These are phyloP conservation scores for Moxostoma hubbsi DNA, from an alignment of 2,797 vertebrate genomes.

Conservation along the genomic window DNA sequence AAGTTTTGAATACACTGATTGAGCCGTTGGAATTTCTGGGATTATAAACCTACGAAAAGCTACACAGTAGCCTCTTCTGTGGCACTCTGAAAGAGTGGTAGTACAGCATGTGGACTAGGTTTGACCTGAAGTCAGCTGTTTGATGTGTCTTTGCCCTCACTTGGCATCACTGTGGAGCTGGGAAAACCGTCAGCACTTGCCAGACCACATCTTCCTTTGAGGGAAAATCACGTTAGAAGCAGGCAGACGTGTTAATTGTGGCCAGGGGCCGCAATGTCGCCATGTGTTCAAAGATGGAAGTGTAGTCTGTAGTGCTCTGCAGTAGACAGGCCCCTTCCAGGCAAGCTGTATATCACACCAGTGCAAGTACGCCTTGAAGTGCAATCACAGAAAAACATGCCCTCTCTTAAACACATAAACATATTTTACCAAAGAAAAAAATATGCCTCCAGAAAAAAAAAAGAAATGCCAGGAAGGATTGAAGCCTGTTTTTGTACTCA, in stretches of 20 bases:
- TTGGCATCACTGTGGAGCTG: slow-evolving; percentile 40
- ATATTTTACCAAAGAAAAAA: background rate
- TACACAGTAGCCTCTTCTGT: slow-evolving; percentile 35
- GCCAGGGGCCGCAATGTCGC: slow-evolving; percentile 52
- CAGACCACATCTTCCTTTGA: slow-evolving; percentile 56
- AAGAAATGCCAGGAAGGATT: slow-evolving; percentile 50
- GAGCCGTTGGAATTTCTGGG: background rate
- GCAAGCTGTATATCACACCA: slow-evolving; percentile 53
- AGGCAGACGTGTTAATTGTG: slow-evolving; percentile 68
- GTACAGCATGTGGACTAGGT: background rate
- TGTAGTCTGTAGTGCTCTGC: slow-evolving; percentile 20
- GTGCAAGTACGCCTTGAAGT: slow-evolving; percentile 37
- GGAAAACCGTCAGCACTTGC: slow-evolving; percentile 32
- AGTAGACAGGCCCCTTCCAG: slow-evolving; percentile 44
- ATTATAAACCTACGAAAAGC: background rate
- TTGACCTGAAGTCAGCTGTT: slow-evolving; percentile 45
- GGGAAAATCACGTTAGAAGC: slow-evolving; percentile 54
- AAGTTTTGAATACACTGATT: slow-evolving; percentile 25
- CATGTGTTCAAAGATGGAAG: slow-evolving; percentile 49
- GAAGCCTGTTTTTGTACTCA: slow-evolving; percentile 39
- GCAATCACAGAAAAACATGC: slow-evolving; percentile 12
- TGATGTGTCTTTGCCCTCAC: slow-evolving; percentile 51
- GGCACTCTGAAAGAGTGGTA: background rate
- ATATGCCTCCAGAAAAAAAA: background rate
- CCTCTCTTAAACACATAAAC: slow-evolving; percentile 14